Conservation (phyloP, 2,888 invertebrate species). For the Seira ritae region DNA sequence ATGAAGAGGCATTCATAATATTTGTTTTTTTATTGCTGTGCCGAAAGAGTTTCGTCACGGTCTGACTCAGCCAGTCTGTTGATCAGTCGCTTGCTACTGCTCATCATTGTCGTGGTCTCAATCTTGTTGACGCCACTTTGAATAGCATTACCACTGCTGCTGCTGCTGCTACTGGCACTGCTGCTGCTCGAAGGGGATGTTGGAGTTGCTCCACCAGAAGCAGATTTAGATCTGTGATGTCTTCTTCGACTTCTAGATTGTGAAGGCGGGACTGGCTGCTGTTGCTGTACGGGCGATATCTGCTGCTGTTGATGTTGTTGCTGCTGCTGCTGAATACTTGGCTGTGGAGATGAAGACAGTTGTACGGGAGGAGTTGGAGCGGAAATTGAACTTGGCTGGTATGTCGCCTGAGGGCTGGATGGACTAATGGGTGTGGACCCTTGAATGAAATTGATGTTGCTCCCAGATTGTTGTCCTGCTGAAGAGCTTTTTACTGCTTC, state of each 20-base stretch:
- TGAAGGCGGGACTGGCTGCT: not conserved
- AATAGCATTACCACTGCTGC: constrained; percentile 14
- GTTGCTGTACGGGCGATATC: not conserved
- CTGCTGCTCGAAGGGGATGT: constrained; percentile 47
- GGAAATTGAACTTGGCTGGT: constrained; percentile 31
- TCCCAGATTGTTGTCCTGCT: constrained; percentile 16
- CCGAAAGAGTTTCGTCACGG: constrained; percentile 43
- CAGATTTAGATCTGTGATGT: constrained; percentile 47
- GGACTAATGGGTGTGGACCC: constrained; percentile 28
- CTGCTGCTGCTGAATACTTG: not conserved
- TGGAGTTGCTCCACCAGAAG: constrained; percentile 10
- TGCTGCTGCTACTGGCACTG: constrained; percentile 13
- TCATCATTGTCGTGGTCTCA: constrained; percentile 55
- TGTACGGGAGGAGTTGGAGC: constrained; percentile 41
- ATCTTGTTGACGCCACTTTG: constrained; percentile 1
- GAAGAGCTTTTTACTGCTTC: constrained; percentile 21
- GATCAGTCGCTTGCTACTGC: constrained; percentile 60
- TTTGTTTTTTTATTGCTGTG: constrained; percentile 24
- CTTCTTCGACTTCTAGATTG: constrained; percentile 41
- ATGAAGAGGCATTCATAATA: not conserved
- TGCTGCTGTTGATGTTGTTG: constrained; percentile 8
- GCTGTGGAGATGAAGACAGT: constrained; percentile 25
- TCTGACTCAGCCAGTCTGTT: constrained; percentile 58
- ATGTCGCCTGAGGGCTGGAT: constrained; percentile 1
- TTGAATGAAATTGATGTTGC: constrained; percentile 24